A percentile compares a stretch with the other conserved stretches of the same genome.
Conservation (phyloP, 2,888 invertebrate species). For the Trachelus tabidus region DNA sequence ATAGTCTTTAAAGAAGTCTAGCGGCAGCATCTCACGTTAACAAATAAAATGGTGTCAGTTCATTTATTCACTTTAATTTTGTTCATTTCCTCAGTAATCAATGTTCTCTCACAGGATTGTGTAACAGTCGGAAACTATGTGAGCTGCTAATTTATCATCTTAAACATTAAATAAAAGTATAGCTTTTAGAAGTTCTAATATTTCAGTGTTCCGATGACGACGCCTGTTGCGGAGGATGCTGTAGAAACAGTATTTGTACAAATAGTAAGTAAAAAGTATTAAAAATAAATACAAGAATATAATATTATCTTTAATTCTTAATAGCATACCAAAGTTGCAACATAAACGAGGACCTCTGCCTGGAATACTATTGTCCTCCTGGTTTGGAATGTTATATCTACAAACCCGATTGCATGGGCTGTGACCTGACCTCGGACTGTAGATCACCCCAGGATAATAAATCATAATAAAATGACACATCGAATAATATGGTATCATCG, state of each 20-base stretch:
- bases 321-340: conserved; percentile 53
- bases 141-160: conserved; percentile 18
- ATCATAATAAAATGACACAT: background rate
- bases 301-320: conserved; percentile 26
- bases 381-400: conserved; percentile 53
- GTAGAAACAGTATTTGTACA: conserved; percentile 68
- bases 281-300: background rate
- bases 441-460: conserved; percentile 6
- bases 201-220: conserved; percentile 68
- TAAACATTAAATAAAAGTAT: background rate
- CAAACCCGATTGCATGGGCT: conserved; percentile 48
- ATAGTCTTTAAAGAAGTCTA: background rate
- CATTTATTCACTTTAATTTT: background rate
- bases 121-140: conserved; percentile 31
- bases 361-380: conserved; percentile 48
- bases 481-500: background rate
- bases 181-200: conserved; percentile 13
- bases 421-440: conserved; percentile 42
- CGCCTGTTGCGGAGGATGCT: conserved; percentile 73
- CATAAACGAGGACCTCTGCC: conserved; percentile 44
- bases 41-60: background rate
- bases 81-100: conserved; percentile 8
- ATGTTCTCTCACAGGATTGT: conserved; percentile 29
- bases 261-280: conserved; percentile 66
- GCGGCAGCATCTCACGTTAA: background rate